A percentile compares a stretch with the other conserved stretches of the same genome.
Evolutionary conservation across 30 jellyfish, hydroid and myxozoan species (phyloP).

Genomic region (Aurelia coerulea): DNA sequence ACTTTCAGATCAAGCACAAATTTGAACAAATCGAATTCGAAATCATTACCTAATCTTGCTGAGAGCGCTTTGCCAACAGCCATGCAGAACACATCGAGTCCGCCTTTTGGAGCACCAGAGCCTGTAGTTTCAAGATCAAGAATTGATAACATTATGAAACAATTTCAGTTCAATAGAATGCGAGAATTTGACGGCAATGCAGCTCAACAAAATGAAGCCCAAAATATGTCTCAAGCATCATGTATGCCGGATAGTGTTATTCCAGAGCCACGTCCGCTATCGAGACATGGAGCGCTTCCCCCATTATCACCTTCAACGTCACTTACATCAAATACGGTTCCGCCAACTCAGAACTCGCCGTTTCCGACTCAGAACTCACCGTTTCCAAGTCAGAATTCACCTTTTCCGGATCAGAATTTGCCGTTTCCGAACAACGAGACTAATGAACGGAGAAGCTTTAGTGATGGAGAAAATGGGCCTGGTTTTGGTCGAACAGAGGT

Average conservation of each 20-base stretch:
- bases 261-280: neutral
- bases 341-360: neutral
- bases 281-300: slow-evolving; percentile 48
- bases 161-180: slow-evolving; percentile 78
- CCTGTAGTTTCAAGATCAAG: slow-evolving; percentile 74
- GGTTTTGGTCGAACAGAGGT: slow-evolving; percentile 32
- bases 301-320: slow-evolving; percentile 24
- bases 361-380: neutral
- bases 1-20: slow-evolving; percentile 1
- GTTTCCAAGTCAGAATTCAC: neutral
- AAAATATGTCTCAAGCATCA: neutral
- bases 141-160: slow-evolving; percentile 83
- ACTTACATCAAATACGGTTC: neutral
- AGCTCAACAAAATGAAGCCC: neutral
- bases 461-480: slow-evolving; percentile 21
- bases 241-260: neutral
- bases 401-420: neutral
- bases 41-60: slow-evolving; percentile 77
- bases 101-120: slow-evolving; percentile 10
- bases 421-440: neutral
- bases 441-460: neutral
- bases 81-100: neutral
- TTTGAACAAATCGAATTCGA: slow-evolving; percentile 59
- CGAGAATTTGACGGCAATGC: slow-evolving; percentile 33
- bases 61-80: slow-evolving; percentile 14